Percentiles rank a stretch among this genome's conserved stretches.
phyloP scores from a whole-genome alignment of 2,113 vertebrate species.

The Gadus macrocephalus region DNA sequence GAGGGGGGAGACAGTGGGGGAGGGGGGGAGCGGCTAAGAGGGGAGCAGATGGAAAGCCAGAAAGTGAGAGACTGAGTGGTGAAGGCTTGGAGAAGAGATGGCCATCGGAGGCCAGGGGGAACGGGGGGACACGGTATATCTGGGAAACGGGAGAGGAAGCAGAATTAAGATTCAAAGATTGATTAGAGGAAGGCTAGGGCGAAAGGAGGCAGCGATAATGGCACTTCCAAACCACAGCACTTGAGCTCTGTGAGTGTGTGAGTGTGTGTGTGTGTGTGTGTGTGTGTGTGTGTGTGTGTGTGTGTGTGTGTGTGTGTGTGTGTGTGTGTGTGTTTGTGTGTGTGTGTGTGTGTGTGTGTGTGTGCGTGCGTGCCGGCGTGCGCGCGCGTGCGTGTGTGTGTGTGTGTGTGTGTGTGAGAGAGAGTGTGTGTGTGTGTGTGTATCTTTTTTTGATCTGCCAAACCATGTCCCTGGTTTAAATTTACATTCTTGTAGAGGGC shows the following conservation, averaged over 20 bases:
- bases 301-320: too few relatives aligned
- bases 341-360: too few relatives aligned
- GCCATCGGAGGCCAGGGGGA: not conserved
- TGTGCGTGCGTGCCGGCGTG: not conserved
- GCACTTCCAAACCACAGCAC: slow-evolving; percentile 10
- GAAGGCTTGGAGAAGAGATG: not conserved
- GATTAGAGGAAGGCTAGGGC: not conserved
- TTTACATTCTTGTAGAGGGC: slow-evolving; percentile 21
- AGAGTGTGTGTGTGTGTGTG: not conserved
- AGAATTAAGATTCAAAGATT: not conserved
- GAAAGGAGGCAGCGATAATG: not conserved
- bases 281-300: slow-evolving; percentile 1
- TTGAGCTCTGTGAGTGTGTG: not conserved
- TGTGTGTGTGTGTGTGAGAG: too few relatives aligned
- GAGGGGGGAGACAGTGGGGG: too few relatives aligned
- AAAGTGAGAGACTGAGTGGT: not conserved
- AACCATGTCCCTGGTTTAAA: slow-evolving; percentile 24
- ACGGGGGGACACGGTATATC: not conserved
- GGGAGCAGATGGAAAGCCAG: not conserved
- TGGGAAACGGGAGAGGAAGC: not conserved
- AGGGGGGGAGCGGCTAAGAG: not conserved
- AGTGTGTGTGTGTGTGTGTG: slow-evolving; percentile 10
- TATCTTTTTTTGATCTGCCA: slow-evolving; percentile 15
- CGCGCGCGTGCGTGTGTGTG: too few relatives aligned
- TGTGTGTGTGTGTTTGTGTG: too few relatives aligned